phyloP scores from a whole-genome alignment of 2,113 vertebrate genomes.

The Eptesicus fuscus region DNA sequence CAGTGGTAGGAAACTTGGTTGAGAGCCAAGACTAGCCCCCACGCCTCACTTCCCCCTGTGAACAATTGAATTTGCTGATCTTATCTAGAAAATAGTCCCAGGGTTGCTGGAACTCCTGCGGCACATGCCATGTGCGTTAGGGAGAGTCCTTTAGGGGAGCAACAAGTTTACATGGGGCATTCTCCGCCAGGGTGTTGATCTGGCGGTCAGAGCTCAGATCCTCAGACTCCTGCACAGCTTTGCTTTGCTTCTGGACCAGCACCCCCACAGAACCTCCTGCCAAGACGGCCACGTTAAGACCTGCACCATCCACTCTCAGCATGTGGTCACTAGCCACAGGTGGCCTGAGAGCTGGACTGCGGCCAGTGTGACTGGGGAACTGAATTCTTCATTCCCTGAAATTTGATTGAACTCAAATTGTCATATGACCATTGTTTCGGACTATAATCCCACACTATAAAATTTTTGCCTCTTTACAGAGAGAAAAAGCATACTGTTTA shows the following conservation, averaged over 20 bases:
- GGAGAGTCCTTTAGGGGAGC: background rate
- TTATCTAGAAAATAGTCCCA: background rate
- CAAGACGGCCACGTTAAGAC: accelerated
- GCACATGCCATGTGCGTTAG: background rate
- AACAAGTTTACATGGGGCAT: background rate
- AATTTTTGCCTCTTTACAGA: background rate
- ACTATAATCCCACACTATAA: background rate
- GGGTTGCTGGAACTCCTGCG: background rate
- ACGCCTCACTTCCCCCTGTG: background rate
- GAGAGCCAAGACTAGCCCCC: background rate
- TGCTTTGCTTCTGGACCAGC: background rate
- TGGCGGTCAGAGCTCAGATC: background rate
- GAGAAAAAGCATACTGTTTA: background rate
- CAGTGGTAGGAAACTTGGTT: background rate
- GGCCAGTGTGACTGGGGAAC: background rate
- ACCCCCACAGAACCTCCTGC: background rate
- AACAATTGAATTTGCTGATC: background rate
- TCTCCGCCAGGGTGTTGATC: background rate
- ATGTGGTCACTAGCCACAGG: background rate
- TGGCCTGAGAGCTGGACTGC: background rate
- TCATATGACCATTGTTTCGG: background rate
- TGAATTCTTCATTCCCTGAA: background rate
- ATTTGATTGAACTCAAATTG: background rate
- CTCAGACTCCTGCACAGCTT: accelerated
- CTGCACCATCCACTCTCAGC: accelerated